Conservation (phyloP, 2,888 invertebrate genomes). For the Uloborus plumipes region DNA sequence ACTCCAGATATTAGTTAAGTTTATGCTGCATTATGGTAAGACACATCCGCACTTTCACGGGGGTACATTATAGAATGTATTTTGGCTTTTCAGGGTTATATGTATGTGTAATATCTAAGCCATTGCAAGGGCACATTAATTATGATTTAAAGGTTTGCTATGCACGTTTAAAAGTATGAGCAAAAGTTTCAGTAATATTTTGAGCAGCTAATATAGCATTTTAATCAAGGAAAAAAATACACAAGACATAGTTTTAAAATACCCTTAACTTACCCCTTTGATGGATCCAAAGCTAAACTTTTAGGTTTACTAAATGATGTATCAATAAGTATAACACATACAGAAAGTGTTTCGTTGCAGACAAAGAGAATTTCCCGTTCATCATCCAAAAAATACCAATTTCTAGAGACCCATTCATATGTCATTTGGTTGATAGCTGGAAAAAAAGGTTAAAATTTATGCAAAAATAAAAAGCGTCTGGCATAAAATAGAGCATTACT, state of each 20-base stretch:
- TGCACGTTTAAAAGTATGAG: background rate
- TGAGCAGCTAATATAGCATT: no score
- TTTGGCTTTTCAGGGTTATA: no score
- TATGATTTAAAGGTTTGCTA: background rate
- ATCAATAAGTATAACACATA: slow-evolving; percentile 81
- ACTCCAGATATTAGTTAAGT: no score
- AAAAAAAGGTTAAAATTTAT: background rate
- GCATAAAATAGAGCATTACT: no score
- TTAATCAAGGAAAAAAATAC: no score
- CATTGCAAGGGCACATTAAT: no score
- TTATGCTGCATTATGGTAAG: no score
- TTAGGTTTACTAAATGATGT: slow-evolving; percentile 79
- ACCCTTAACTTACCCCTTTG: slow-evolving; percentile 75
- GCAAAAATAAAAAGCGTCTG: background rate
- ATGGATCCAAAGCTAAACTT: slow-evolving; percentile 85
- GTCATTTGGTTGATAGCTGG: slow-evolving; percentile 83
- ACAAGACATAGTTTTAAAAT: no score
- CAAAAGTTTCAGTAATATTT: background rate
- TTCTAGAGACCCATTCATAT: slow-evolving; percentile 86
- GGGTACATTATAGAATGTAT: no score
- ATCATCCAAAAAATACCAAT: slow-evolving; percentile 87
- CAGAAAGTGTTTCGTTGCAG: slow-evolving; percentile 77
- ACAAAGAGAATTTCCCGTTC: slow-evolving; percentile 80
- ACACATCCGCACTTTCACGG: no score
- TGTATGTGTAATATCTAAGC: no score